Conservation (phyloP, 2,113 vertebrate genomes). For the Phalacrocorax aristotelis region DNA sequence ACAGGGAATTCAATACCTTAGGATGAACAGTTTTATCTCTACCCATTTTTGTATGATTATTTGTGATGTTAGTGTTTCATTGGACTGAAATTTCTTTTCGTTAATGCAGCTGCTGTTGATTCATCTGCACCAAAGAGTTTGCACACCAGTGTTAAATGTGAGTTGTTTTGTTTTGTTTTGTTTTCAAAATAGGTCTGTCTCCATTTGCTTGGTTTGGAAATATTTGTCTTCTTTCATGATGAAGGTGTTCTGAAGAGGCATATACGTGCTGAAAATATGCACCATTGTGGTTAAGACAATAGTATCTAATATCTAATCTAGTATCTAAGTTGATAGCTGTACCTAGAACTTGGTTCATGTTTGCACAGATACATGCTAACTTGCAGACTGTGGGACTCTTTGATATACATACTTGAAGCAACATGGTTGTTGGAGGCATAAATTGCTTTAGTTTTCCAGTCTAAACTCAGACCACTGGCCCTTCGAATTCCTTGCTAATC, state of each 20-base stretch:
- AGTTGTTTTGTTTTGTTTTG: conserved; percentile 45
- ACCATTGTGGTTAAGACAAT: neutral
- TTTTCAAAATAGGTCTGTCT: conserved; percentile 35
- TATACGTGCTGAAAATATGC: neutral
- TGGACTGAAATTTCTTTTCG: conserved; percentile 36
- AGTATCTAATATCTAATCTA: neutral
- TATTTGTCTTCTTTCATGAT: conserved; percentile 33
- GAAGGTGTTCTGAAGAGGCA: neutral
- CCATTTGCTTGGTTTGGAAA: conserved; percentile 66
- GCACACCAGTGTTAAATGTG: conserved; percentile 65
- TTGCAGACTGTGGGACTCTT: neutral
- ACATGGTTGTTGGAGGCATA: neutral
- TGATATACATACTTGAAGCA: neutral
- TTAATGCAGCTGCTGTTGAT: conserved; percentile 71
- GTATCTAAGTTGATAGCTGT: neutral
- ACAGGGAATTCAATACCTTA: neutral
- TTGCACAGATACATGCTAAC: neutral
- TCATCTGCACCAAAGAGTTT: conserved; percentile 61
- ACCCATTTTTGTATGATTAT: neutral
- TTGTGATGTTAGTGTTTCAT: neutral
- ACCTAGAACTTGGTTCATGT: neutral
- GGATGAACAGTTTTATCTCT: neutral
- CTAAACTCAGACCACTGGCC: too few relatives aligned
- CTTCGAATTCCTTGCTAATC: neutral
- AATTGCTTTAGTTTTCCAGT: neutral